Evolutionary conservation across 2,888 invertebrate genomes (phyloP), one percentile per base, ranked within the genome.

Genomic region (Nudaria mundana): DNA sequence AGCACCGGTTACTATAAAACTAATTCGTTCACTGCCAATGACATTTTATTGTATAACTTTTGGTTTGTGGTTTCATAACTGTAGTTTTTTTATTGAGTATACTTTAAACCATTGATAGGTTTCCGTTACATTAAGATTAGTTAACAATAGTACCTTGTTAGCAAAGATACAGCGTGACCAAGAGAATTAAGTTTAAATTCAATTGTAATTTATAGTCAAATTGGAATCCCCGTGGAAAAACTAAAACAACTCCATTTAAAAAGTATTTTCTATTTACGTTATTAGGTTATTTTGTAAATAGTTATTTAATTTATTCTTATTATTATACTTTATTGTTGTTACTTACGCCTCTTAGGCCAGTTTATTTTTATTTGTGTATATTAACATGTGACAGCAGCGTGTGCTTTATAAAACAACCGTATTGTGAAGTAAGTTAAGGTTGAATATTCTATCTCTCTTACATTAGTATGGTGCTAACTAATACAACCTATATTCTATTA

Each of bases 321-420:
- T 66, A 69, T 68, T 64, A 63, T 53, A 56, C 50, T 58, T 55
- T 55, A 62, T 59, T 62, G 66, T 70, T 66, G 59, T 58, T 64
- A 62, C 37, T 20, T 20, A 7, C 5, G 44, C 53, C 53, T 63
- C 50, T 45, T 47, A 28, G 14, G 28, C 52, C 44, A 46, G 52
- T 40, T 52, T 51, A 30, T 46, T 36, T 41, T 38, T 39, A 24
- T 30, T 48, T 45, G 40, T 29, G 39, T 42, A 30, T 30, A 13
- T 37, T 24, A 23, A n/a, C 14, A 42, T 30, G 30, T 30, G 34
- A 42, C 42, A 13, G 6, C 25, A 28, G 36, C 22, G 38, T 54
- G 51, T 58, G 44, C 38, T 45, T 39, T 36, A 35, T n/a, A 43
- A 30, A 32, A 18, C 12, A 20, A 24, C 14, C 13, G 7, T 23